These are phyloP conservation scores for Crotophaga sulcirostris DNA, from an alignment of 2,113 vertebrate genomes.

Conservation along the genomic window DNA sequence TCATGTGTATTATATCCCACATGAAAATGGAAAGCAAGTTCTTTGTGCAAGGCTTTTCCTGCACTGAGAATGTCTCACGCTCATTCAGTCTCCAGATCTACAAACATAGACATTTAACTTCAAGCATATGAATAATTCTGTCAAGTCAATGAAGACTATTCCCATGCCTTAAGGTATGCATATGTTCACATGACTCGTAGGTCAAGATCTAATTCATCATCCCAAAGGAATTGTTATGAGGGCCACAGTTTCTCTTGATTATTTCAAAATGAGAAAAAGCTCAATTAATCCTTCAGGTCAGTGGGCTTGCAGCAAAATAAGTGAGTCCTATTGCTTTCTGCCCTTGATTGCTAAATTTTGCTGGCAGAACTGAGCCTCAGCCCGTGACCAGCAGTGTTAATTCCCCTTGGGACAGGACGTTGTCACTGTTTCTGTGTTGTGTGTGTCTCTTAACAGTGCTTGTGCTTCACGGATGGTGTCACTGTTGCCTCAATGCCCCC, in stretches of 20 bases:
- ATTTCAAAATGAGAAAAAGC: neutral
- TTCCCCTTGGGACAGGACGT: neutral
- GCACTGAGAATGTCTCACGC: neutral
- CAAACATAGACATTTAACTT: neutral
- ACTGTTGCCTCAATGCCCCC: slow-evolving; percentile 81
- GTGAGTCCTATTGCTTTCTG: neutral
- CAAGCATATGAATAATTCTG: neutral
- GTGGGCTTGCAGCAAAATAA: neutral
- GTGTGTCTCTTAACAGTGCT: slow-evolving; percentile 72
- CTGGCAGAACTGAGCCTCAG: neutral
- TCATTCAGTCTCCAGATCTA: neutral
- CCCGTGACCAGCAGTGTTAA: neutral
- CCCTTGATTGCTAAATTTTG: neutral
- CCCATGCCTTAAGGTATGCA: neutral
- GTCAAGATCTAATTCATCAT: neutral
- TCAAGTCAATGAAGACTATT: neutral
- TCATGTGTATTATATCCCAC: neutral
- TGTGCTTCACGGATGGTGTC: slow-evolving; percentile 86
- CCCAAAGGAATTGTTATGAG: neutral
- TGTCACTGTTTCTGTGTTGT: neutral
- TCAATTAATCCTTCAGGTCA: neutral
- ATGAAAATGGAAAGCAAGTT: neutral
- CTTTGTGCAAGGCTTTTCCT: neutral
- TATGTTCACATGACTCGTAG: neutral
- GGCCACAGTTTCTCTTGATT: neutral